Base-by-base conservation (phyloP, 2,113 vertebrate species). In the Bufo bufo region DNA sequence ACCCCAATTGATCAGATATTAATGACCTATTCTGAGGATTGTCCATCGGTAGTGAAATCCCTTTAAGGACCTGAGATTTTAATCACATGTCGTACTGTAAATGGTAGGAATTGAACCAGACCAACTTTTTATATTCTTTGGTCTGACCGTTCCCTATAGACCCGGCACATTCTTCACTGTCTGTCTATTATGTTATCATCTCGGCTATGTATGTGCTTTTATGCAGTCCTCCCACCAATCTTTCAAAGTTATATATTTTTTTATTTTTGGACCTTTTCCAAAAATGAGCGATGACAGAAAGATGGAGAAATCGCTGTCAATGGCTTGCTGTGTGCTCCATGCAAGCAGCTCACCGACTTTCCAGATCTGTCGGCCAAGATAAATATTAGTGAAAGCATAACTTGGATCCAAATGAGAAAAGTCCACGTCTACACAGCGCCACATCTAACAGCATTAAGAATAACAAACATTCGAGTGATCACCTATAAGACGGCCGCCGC, bases 351-450 rank as follows among this genome's bases (percentile, higher is more conserved):
- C 81, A 10, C 19, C 43, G 56, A 85, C 84, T 74, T 75, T 85
- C 84, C 84, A 85, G 17, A 59, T 58, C 13, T 33, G 52, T 75
- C 33, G 49, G 75, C 84, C 71, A 85, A 85, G 71, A 85, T 74
- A 85, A 85, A 85, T 85, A 85, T 85, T 85, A 59, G 69, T 85
- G 50, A 59, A 74, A 77, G 71, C 71, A 75, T 19, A 85, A 74
- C 84, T 85, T 58, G 81, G 61, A 83, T 83, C 81, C 61, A 69
- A 83, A 66, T 83, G 52, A 83, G 81, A 83, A 83, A 83, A 83
- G 69, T 75, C 43, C 71, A 75, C 56, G 52, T 47, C 69, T 75
- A 45, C 83, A 85, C 43, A 85, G 47, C 65, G 43, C 33, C 14
- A 5, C 65, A 74, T 85, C 52, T 85, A 72, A 85, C 69, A 33